These are phyloP conservation scores for Eutrigla gurnardus DNA, from an alignment of 2,797 vertebrate species.

Conservation along the genomic window DNA sequence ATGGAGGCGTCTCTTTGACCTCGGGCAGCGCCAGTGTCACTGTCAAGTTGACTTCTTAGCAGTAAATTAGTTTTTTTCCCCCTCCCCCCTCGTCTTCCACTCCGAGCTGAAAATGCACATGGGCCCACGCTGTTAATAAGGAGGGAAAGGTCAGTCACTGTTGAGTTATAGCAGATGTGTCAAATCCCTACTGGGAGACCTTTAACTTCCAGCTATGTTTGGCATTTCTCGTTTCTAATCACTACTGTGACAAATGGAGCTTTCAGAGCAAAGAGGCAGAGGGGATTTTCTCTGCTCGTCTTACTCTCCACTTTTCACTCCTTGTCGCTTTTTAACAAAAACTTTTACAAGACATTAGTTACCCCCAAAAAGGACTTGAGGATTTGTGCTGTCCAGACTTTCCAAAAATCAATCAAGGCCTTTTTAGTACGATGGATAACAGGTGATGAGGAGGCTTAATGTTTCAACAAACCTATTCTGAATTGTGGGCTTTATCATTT, in stretches of 20 bases:
- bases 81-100: constrained; percentile 38
- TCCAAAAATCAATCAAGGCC: not conserved
- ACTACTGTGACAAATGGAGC: constrained; percentile 85
- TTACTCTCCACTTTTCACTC: constrained; percentile 37
- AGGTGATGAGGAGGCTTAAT: not conserved
- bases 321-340: not conserved
- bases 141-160: constrained; percentile 87
- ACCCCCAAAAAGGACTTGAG: not conserved
- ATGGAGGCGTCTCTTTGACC: constrained; percentile 60
- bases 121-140: constrained; percentile 83
- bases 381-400: too few relatives aligned
- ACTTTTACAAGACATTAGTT: constrained; percentile 13
- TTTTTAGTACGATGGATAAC: not conserved
- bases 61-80: constrained; percentile 72
- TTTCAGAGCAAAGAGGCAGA: constrained; percentile 78
- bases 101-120: constrained; percentile 74
- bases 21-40: constrained; percentile 58
- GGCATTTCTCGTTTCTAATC: constrained; percentile 88
- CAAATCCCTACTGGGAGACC: constrained; percentile 88
- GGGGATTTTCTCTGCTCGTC: constrained; percentile 72
- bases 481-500: not conserved
- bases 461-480: not conserved
- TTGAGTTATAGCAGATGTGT: constrained; percentile 87
- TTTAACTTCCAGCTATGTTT: constrained; percentile 89
- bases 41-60: constrained; percentile 72